Conservation (phyloP, 2,113 vertebrate species). For the Enhydra lutris region DNA sequence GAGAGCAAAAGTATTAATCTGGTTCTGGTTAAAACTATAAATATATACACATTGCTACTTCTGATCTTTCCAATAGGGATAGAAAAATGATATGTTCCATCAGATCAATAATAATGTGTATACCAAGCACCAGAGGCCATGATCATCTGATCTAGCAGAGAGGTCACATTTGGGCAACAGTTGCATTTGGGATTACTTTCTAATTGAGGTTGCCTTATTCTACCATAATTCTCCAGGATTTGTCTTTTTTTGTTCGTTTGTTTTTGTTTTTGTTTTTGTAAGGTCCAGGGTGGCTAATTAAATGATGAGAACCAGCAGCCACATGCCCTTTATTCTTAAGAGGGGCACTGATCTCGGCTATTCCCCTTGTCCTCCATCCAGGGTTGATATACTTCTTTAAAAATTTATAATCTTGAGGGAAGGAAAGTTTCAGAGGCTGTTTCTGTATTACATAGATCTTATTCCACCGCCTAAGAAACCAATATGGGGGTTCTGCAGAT, state of each 20-base stretch:
- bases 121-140: neutral
- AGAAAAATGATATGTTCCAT: neutral
- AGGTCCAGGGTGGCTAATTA: neutral
- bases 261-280: neutral
- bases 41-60: neutral
- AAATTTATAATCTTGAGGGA: neutral
- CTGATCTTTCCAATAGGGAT: neutral
- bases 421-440: neutral
- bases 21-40: neutral
- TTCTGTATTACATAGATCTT: neutral
- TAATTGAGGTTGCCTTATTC: neutral
- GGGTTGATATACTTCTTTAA: neutral
- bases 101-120: neutral
- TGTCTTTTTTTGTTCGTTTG: too few species aligned
- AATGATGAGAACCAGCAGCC: neutral
- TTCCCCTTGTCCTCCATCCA: neutral
- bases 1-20: neutral
- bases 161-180: neutral
- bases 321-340: neutral
- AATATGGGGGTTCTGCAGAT: neutral
- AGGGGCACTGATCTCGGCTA: neutral
- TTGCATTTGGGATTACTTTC: neutral
- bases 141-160: neutral
- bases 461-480: neutral
- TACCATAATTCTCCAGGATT: neutral